phyloP scores from a whole-genome alignment of 2,888 invertebrate species.

The Alitta virens region DNA sequence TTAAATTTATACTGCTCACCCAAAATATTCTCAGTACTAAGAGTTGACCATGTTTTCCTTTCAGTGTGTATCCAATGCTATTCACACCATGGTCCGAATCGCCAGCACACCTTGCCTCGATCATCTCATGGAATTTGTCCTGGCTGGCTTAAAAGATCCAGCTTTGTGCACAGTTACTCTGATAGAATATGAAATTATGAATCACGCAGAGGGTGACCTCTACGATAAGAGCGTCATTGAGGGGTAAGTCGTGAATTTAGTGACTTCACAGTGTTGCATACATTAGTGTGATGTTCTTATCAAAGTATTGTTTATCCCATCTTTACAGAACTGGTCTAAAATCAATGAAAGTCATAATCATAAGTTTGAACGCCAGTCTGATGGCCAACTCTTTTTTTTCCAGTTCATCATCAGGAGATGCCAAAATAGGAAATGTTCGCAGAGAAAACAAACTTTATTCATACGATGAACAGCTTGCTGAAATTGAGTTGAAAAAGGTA shows the following conservation, averaged over 20 bases:
- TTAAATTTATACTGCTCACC: no score
- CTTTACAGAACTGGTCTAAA: no score
- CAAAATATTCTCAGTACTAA: background rate
- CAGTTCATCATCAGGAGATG: conserved; percentile 27
- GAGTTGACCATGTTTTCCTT: background rate
- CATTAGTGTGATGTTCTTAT: background rate
- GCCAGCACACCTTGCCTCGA: conserved; percentile 69
- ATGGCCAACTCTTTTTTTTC: no score
- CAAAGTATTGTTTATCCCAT: background rate
- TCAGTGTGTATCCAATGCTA: conserved; percentile 63
- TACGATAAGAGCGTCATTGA: conserved; percentile 84
- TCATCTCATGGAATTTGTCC: conserved; percentile 66
- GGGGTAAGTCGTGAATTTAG: no score
- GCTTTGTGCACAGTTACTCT: conserved; percentile 68
- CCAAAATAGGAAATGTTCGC: conserved; percentile 69
- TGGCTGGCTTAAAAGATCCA: conserved; percentile 61
- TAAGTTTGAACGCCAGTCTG: no score
- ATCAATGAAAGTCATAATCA: no score
- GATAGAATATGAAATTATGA: conserved; percentile 64
- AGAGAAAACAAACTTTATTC: conserved; percentile 95
- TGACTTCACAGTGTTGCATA: no score
- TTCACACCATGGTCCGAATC: conserved; percentile 68
- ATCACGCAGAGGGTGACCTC: conserved; percentile 84
- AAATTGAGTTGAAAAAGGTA: conserved; percentile 79
- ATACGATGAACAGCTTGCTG: conserved; percentile 94